These are phyloP conservation scores for Scaptomyza caliginosa DNA, from an alignment of 2,888 invertebrate genomes.

Conservation along the genomic window DNA sequence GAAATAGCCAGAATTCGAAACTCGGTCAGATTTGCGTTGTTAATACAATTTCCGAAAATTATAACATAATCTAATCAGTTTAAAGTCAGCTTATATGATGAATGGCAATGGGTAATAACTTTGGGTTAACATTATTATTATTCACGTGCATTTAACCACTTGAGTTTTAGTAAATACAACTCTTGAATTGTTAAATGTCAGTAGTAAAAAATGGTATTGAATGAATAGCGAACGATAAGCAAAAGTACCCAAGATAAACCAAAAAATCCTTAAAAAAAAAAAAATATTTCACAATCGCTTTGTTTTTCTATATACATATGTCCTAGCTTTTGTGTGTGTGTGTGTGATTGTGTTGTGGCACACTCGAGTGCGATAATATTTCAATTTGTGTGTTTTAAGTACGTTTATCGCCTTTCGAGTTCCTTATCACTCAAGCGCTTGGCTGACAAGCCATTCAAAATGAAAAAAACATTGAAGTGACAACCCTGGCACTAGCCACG, in stretches of 20 bases:
- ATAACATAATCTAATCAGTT: conserved; percentile 30
- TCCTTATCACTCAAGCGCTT: conserved; percentile 31
- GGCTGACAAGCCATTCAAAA: conserved; percentile 1
- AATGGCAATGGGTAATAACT: not conserved
- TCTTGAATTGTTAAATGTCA: not conserved
- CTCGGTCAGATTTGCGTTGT: too few relatives aligned
- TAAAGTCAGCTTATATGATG: not conserved
- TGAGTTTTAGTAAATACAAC: not conserved
- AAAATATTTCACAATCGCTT: too few relatives aligned
- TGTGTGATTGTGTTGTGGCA: not conserved
- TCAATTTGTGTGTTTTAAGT: conserved; percentile 25
- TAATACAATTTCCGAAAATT: not conserved
- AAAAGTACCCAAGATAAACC: too few relatives aligned
- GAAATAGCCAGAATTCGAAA: conserved; percentile 19
- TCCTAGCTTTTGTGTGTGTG: not conserved
- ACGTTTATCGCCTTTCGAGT: conserved; percentile 14
- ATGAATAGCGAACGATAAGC: too few relatives aligned
- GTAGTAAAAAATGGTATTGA: too few relatives aligned
- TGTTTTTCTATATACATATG: not conserved
- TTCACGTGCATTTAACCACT: conserved; percentile 19
- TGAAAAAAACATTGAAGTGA: conserved; percentile 15
- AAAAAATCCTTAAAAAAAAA: not conserved
- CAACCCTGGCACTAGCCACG: conserved; percentile 5
- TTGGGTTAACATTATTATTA: not conserved
- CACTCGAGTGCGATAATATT: conserved; percentile 28